Evolutionary conservation across 35 echinoderm and acorn worm species (phyloP), one percentile per base, ranked within the genome.

Genomic region (Ptychodera flava): DNA sequence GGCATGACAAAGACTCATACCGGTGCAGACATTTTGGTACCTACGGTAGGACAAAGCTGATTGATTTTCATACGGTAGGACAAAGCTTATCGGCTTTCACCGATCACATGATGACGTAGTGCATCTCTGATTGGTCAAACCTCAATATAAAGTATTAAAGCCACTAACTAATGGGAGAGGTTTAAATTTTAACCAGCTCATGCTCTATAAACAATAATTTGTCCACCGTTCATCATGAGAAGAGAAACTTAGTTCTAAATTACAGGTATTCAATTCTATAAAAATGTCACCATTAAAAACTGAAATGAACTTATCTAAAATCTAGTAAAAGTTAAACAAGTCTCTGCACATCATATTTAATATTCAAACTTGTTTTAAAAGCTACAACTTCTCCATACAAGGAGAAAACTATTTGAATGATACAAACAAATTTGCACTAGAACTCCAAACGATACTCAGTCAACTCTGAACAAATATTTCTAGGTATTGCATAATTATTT

Each of bases 401-500:
- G 45, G 45, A 64, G 45, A 64, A 64, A 64, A 64, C 45, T 64
- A 64, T 64, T 64, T 64, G 6, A 64, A 22, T 64, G n/a, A 64
- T 64, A 64, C 45, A 64, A 64, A 64, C 45, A 64, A 12, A 64
- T 64, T 64, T 64, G 45, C 45, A n/a, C n/a, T n/a, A n/a, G n/a
- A n/a, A 64, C 45, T 64, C 22, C 22, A 22, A 64, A 64, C 45
- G 6, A 12, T 64, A 22, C 45, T 12, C 45, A 12, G 6, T 64
- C 6, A 64, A 64, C 45, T n/a, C 45, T 64, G 45, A 64, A 64
- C 45, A 64, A 64, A 6, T 64, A 64, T 22, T 64, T 64, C 45
- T 64, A 64, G 45, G 45, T 64, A 64, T 64, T 64, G 45, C 45
- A 64, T 64, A 64, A 64, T 64, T 64, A 64, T 64, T 64, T 64